Evolutionary conservation across 2,888 invertebrate species (phyloP).

Genomic region (Sphaerophoria rueppellii): DNA sequence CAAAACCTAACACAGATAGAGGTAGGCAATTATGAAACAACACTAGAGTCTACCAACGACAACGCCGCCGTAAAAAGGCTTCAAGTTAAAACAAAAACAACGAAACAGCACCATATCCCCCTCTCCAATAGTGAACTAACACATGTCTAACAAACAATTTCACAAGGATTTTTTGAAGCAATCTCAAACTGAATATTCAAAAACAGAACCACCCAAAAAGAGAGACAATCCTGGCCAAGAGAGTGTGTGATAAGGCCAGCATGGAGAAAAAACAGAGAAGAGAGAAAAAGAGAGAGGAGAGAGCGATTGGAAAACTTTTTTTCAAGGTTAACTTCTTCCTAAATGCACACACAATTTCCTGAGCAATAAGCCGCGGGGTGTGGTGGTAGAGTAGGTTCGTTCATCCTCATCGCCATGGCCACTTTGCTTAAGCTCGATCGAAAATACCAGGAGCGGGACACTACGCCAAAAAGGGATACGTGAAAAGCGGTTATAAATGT

Average conservation of each 20-base stretch:
- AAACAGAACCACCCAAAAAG: slow-evolving; percentile 14
- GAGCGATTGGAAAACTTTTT: slow-evolving; percentile 12
- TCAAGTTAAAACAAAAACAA: background rate
- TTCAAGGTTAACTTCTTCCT: slow-evolving; percentile 68
- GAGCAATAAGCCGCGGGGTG: slow-evolving; percentile 44
- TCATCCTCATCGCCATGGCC: background rate
- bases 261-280: slow-evolving; percentile 20
- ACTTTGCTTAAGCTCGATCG: too few species aligned
- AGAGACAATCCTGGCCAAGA: background rate
- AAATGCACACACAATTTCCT: slow-evolving; percentile 66
- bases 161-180: slow-evolving; percentile 16
- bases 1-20: slow-evolving; percentile 27
- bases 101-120: slow-evolving; percentile 6
- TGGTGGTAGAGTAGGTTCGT: background rate
- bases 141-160: slow-evolving; percentile 16
- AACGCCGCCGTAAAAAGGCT: slow-evolving; percentile 26
- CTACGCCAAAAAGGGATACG: slow-evolving; percentile 17
- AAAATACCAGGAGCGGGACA: slow-evolving; percentile 12
- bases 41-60: background rate
- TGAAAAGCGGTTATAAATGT: slow-evolving; percentile 29
- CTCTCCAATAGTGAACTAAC: slow-evolving; percentile 7
- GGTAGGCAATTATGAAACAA: slow-evolving; percentile 21
- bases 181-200: background rate
- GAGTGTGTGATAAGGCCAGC: slow-evolving; percentile 20
- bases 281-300: slow-evolving; percentile 1